Percentiles rank a stretch among this genome's conserved stretches.
Evolutionary conservation across 1,140 invertebrate genomes (phyloP).

Genomic region (Gryon sp.): DNA sequence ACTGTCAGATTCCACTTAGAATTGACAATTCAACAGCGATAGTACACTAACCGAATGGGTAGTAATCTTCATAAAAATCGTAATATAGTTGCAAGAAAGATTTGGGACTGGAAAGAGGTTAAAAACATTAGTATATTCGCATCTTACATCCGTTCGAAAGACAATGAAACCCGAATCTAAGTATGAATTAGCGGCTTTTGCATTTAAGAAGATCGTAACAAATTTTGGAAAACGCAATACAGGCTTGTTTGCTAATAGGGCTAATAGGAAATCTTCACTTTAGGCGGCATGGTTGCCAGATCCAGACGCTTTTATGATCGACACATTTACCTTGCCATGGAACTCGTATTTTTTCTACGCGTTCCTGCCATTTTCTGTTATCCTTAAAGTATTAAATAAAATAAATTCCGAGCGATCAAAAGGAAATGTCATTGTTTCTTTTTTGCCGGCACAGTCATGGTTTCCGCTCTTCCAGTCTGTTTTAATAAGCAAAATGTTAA

Average conservation of each 20-base stretch:
- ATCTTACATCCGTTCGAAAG: conserved; percentile 57
- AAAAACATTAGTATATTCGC: conserved; percentile 51
- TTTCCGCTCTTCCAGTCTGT: conserved; percentile 1
- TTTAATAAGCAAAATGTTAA: too few relatives aligned
- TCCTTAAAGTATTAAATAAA: conserved; percentile 15
- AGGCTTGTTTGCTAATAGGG: background rate
- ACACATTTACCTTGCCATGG: conserved; percentile 51
- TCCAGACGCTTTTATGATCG: conserved; percentile 18
- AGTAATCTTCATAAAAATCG: conserved; percentile 21
- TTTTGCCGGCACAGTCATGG: conserved; percentile 6
- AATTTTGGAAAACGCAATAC: too few relatives aligned
- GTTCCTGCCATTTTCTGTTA: conserved; percentile 11
- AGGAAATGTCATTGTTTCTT: conserved; percentile 7
- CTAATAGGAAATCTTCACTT: conserved; percentile 11
- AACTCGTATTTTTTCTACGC: conserved; percentile 21
- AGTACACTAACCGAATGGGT: conserved; percentile 50
- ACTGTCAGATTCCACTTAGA: conserved; percentile 58
- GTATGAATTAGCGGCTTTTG: conserved; percentile 6
- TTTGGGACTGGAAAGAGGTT: conserved; percentile 63
- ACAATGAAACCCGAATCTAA: conserved; percentile 33
- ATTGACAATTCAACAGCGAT: conserved; percentile 63
- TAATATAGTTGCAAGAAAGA: conserved; percentile 12
- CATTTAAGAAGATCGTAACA: background rate
- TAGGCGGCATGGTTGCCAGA: conserved; percentile 35
- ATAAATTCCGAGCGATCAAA: background rate